Conservation (phyloP, 2,113 vertebrate genomes). For the Pomatorhinus ruficollis region DNA sequence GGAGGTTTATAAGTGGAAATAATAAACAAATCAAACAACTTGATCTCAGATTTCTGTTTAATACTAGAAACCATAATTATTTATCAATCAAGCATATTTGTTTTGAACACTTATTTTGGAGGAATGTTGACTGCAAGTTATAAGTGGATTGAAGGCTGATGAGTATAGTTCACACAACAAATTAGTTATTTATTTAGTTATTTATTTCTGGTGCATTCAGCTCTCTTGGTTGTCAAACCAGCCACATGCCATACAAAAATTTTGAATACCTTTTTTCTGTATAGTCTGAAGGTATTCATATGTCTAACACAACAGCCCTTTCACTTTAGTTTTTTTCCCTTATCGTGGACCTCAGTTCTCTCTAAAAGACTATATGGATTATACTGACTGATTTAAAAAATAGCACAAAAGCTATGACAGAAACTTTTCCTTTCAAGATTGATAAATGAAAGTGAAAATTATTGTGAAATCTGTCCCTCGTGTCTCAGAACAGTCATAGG, state of each 20-base stretch:
- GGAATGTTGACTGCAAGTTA: not conserved
- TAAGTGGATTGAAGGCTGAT: not conserved
- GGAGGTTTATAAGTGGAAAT: not conserved
- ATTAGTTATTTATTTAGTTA: not conserved
- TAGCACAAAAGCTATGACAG: not conserved
- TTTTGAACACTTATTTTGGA: not conserved
- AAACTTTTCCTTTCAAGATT: not conserved
- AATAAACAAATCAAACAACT: not conserved
- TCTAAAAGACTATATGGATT: not conserved
- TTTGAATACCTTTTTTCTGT: not conserved
- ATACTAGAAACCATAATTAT: not conserved
- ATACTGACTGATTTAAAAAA: not conserved
- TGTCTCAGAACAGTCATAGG: not conserved
- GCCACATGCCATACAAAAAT: not conserved
- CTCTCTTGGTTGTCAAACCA: not conserved
- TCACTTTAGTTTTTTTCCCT: not conserved
- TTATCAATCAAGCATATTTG: not conserved
- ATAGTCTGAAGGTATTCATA: not conserved
- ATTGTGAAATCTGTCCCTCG: not conserved
- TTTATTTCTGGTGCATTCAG: not conserved
- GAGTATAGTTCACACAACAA: not conserved
- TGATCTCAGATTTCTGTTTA: not conserved
- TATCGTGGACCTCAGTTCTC: fast-evolving
- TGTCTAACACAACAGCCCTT: not conserved
- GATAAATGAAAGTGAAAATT: not conserved